Evolutionary conservation across 2,113 vertebrate species (phyloP), one percentile per base, ranked within the genome.

Genomic region (Urocitellus parryii): DNA sequence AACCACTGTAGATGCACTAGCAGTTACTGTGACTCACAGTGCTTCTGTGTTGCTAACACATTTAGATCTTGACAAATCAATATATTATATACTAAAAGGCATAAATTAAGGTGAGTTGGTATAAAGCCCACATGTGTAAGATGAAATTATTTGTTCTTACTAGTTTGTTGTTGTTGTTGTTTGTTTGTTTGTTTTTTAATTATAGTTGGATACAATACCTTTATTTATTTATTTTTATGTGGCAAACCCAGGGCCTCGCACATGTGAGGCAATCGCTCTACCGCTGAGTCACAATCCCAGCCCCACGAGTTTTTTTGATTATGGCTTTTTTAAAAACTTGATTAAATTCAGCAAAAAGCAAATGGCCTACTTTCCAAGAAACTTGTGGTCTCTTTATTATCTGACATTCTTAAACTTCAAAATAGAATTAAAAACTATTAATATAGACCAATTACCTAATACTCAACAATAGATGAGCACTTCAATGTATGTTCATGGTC

Each of bases 361-460:
- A 91, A 91, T 27, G 39, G 25, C 22, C 32, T 82, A 16, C 18
- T 90, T 93, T 84, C 58, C 51, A 92, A 51, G 32, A 79, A 67
- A 48, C 85, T 27, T 65, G 5, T 94, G 29, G 81, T 76, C 45
- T 83, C 67, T 88, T 85, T n/a, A 77, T 39, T 80, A 81, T 63
- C 81, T 92, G 7, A 22, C 34, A 90, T 53, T 82, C 67, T 93
- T 81, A 88, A 90, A 51, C 34, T 80, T 92, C 29, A 48, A 86
- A 68, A 90, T 25, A 94, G 56, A 89, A 78, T 67, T 22, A 39
- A 76, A 93, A 95, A 39, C 4, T 90, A 25, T 51, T 32, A 8
- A 63, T 65, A 42, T 42, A 94, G 67, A 13, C 9, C 22, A 86
- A 39, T 45, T 84, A 91, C 17, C 45, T 79, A 92, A 58, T 65